Conservation (phyloP, 2,888 invertebrate genomes). For the Drosophila borealis region DNA sequence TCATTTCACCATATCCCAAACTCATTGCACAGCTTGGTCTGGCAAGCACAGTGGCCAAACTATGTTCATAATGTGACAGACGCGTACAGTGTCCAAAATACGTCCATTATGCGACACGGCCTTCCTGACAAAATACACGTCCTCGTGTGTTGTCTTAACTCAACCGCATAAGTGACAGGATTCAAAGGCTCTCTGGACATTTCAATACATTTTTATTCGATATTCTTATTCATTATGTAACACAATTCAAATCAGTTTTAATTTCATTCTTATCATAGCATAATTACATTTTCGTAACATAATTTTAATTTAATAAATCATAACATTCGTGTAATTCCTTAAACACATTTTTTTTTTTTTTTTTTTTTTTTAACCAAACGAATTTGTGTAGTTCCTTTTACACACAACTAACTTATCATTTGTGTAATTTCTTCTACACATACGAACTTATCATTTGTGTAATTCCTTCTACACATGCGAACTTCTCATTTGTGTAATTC, state of each 20-base stretch:
- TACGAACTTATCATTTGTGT: neutral
- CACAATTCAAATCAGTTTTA: too few relatives aligned
- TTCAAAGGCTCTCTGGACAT: conserved; percentile 10
- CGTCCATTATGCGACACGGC: neutral
- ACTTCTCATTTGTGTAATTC: conserved; percentile 2
- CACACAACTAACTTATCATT: neutral
- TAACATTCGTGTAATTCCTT: neutral
- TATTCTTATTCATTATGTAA: too few relatives aligned
- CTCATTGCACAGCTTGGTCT: too few relatives aligned
- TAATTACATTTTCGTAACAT: too few relatives aligned
- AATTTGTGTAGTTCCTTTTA: neutral
- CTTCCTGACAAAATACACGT: conserved; percentile 2
- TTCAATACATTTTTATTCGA: neutral
- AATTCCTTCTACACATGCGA: neutral
- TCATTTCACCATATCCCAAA: too few relatives aligned
- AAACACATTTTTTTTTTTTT: neutral
- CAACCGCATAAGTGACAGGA: conserved; percentile 3
- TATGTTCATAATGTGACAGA: too few relatives aligned
- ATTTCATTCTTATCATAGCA: too few relatives aligned
- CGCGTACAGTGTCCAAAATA: too few relatives aligned
- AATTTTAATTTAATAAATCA: too few relatives aligned
- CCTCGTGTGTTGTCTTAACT: neutral
- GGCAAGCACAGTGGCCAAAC: too few relatives aligned
- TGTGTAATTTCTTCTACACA: conserved; percentile 1
- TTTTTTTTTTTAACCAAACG: neutral